Conservation (phyloP, 2,888 invertebrate species). For the Cheilosia scutellata region DNA sequence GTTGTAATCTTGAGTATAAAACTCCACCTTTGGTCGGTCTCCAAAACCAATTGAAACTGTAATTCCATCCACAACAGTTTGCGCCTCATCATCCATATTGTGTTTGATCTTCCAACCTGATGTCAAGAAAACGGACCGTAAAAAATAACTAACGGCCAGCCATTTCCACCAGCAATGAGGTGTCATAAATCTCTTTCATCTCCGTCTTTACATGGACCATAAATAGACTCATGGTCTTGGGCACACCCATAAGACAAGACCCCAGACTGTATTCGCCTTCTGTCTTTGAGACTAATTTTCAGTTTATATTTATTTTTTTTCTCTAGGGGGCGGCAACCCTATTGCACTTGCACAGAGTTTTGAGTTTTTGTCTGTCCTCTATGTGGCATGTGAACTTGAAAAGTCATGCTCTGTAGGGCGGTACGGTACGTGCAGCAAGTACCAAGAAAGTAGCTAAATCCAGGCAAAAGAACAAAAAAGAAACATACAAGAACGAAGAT, state of each 20-base stretch:
- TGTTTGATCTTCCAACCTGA: constrained; percentile 33
- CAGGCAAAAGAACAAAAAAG: neutral
- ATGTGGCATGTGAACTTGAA: constrained; percentile 59
- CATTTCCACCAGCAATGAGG: constrained; percentile 33
- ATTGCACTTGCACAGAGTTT: constrained; percentile 33
- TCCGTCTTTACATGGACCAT: constrained; percentile 21
- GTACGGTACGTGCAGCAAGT: constrained; percentile 41
- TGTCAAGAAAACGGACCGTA: constrained; percentile 2
- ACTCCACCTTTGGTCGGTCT: neutral
- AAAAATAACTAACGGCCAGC: constrained; percentile 14
- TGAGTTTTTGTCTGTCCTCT: constrained; percentile 27
- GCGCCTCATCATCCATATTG: constrained; percentile 6
- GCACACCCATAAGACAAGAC: neutral
- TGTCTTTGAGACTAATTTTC: constrained; percentile 48
- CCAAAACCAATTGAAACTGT: constrained; percentile 26
- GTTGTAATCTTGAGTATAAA: constrained; percentile 4
- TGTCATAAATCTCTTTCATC: constrained; percentile 61
- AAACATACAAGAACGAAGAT: constrained; percentile 2
- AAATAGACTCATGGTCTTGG: constrained; percentile 57
- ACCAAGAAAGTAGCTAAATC: constrained; percentile 1
- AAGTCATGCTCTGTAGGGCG: constrained; percentile 53
- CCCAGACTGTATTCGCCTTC: constrained; percentile 20
- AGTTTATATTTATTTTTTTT: constrained; percentile 6
- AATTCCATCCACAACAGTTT: constrained; percentile 17
- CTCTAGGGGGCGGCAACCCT: constrained; percentile 32